A percentile compares a stretch with the other conserved stretches of the same genome.
Conservation (phyloP, 1,140 invertebrate species). For the Schlechtendalia chinensis region DNA sequence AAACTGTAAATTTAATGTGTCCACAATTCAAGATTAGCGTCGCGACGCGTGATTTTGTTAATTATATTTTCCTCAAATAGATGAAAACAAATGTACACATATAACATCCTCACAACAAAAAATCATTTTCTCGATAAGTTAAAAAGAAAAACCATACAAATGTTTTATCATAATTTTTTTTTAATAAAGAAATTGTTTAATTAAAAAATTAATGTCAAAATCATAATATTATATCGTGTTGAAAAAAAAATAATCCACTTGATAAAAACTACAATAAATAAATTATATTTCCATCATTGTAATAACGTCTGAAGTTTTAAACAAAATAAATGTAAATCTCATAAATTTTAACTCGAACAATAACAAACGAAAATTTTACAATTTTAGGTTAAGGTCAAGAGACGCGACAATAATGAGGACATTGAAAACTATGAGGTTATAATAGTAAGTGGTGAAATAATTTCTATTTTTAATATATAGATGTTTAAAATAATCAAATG, state of each 20-base stretch:
- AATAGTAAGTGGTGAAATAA: not conserved
- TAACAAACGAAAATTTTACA: not conserved
- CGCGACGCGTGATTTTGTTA: too few species aligned
- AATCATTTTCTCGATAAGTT: too few species aligned
- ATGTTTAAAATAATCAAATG: too few species aligned
- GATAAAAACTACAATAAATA: not conserved
- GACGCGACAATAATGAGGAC: not conserved
- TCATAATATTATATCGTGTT: not conserved
- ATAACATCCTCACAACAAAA: too few species aligned
- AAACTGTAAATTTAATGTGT: too few species aligned
- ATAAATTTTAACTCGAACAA: slow-evolving; percentile 5
- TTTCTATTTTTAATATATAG: slow-evolving; percentile 18
- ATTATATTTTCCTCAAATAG: too few species aligned
- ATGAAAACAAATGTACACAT: too few species aligned
- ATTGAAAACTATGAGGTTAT: not conserved
- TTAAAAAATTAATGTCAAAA: too few species aligned
- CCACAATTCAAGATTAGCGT: too few species aligned
- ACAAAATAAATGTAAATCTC: not conserved
- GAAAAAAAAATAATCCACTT: not conserved
- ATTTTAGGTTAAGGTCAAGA: slow-evolving; percentile 24
- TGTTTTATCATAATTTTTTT: too few species aligned
- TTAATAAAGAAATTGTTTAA: too few species aligned
- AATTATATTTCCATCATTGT: not conserved
- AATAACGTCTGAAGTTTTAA: not conserved
- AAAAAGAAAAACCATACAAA: too few species aligned